Evolutionary conservation across 2,888 invertebrate genomes (phyloP).

Genomic region (Dioctria linearis): DNA sequence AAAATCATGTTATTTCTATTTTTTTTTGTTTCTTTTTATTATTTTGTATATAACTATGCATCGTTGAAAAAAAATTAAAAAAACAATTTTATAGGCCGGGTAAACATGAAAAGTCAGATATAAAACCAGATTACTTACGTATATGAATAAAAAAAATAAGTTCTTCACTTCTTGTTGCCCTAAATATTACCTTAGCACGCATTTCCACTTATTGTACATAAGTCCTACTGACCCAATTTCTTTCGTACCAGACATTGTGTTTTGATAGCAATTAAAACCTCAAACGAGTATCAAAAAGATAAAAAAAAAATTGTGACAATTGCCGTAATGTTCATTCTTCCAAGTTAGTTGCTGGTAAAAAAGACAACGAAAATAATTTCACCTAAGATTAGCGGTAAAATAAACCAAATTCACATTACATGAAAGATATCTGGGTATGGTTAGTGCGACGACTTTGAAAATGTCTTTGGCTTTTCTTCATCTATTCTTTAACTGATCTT

Average conservation of each 20-base stretch:
- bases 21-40: too few relatives aligned
- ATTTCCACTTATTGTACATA: background rate
- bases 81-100: too few relatives aligned
- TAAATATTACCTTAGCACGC: background rate
- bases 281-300: background rate
- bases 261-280: background rate
- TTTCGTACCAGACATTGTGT: background rate
- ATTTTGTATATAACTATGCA: too few relatives aligned
- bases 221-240: background rate
- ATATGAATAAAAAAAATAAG: background rate
- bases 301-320: background rate
- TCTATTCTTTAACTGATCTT: too few relatives aligned
- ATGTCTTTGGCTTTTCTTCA: too few relatives aligned
- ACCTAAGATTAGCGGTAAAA: background rate
- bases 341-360: background rate
- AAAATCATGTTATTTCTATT: too few relatives aligned
- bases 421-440: too few relatives aligned
- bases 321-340: background rate
- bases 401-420: too few relatives aligned
- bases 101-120: too few relatives aligned
- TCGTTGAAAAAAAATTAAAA: too few relatives aligned
- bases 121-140: too few relatives aligned
- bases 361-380: background rate
- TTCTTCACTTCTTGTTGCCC: background rate
- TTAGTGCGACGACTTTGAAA: too few relatives aligned